Conservation (phyloP, 2,888 invertebrate genomes). For the Malacosoma neustria region DNA sequence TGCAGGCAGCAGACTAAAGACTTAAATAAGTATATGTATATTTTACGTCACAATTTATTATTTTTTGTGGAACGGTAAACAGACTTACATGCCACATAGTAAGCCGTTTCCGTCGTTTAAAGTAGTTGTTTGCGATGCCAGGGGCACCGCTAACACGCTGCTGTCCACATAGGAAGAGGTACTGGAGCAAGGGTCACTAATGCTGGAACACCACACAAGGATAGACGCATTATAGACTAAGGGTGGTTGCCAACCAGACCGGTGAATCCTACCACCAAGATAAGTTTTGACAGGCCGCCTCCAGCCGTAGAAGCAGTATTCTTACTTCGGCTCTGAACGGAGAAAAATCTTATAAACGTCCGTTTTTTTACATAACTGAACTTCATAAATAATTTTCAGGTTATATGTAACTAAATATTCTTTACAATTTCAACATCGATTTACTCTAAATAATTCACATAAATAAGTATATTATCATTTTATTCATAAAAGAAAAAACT, state of each 20-base stretch:
- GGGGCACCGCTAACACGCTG: neutral
- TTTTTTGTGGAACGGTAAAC: neutral
- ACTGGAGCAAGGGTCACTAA: neutral
- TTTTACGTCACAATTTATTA: too few relatives aligned
- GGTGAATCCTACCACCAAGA: neutral
- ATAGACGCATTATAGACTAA: neutral
- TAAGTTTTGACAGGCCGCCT: too few relatives aligned
- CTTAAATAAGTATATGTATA: too few relatives aligned
- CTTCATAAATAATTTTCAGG: too few relatives aligned
- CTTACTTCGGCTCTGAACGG: neutral
- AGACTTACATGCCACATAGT: neutral
- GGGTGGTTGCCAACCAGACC: neutral
- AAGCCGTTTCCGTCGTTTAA: neutral
- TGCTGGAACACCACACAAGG: neutral
- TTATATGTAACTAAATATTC: too few relatives aligned
- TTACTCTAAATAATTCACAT: too few relatives aligned
- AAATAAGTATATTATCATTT: too few relatives aligned
- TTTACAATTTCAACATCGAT: too few relatives aligned
- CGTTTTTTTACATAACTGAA: too few relatives aligned
- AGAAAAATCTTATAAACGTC: too few relatives aligned
- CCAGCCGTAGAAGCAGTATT: neutral
- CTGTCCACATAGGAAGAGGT: neutral
- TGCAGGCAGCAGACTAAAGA: too few relatives aligned
- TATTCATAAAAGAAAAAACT: too few relatives aligned
- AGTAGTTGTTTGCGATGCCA: neutral